Evolutionary conservation across 2,797 vertebrate genomes (phyloP).

Genomic region (Lophius americanus): DNA sequence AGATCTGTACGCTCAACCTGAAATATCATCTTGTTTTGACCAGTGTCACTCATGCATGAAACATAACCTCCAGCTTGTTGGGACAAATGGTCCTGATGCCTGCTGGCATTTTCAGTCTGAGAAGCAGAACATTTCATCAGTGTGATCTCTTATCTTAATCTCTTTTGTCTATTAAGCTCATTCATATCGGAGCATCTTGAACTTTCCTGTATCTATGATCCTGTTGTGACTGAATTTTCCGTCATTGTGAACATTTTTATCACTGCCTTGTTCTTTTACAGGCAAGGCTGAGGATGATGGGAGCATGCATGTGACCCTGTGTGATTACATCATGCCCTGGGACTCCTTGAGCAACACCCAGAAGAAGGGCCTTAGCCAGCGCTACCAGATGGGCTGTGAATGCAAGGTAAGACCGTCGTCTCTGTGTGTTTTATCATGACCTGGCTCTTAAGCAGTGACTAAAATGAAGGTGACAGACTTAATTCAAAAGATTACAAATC

Average conservation of each 20-base stretch:
- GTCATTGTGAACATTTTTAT: slow-evolving; percentile 10
- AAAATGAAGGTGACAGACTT: no score
- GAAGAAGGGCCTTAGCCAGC: slow-evolving; percentile 97
- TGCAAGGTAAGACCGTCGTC: slow-evolving; percentile 89
- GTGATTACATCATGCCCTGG: slow-evolving; percentile 96
- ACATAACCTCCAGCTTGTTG: slow-evolving; percentile 5
- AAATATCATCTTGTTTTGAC: slow-evolving; percentile 55
- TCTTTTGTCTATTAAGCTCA: not conserved
- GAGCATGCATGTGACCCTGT: slow-evolving; percentile 94
- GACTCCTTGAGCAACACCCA: slow-evolving; percentile 93
- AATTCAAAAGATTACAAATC: no score
- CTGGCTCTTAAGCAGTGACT: no score
- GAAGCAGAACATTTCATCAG: slow-evolving; percentile 19
- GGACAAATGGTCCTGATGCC: slow-evolving; percentile 13
- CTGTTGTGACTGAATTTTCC: slow-evolving; percentile 29
- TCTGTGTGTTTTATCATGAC: no score
- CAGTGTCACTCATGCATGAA: slow-evolving; percentile 12
- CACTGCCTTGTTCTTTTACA: slow-evolving; percentile 59
- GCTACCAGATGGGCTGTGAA: slow-evolving; percentile 98
- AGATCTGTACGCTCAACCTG: not conserved
- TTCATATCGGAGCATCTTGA: not conserved
- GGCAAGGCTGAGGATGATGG: slow-evolving; percentile 90
- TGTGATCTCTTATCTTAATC: slow-evolving; percentile 1
- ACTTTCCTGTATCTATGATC: not conserved
- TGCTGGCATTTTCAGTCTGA: slow-evolving; percentile 20